Base-by-base conservation (phyloP, 2,888 invertebrate genomes). In the Agriotes lineatus region DNA sequence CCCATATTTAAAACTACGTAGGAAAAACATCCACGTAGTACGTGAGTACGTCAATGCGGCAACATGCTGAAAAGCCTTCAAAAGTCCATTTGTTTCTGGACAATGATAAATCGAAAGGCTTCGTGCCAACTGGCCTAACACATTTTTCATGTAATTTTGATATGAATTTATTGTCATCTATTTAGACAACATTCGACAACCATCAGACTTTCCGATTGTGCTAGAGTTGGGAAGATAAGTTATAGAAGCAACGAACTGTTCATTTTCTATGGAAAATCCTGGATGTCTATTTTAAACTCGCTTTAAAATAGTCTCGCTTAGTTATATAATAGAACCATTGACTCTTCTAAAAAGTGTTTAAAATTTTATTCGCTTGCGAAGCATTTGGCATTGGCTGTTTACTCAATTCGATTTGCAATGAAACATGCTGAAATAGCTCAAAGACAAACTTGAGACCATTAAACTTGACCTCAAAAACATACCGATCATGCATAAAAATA, bases 121-220 rank as follows among this genome's bases (percentile, higher is more conserved):
- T 14, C 33, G 52, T 52, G 52, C 52, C 52, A 52, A 52, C 33
- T 52, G 33, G 33, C 18, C 33, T 52, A 30, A 52, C 20, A 48
- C 48, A 22, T n/a, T n/a, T 6, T 22, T 14, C n/a, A 48, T n/a
- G 10, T 19, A 25, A 48, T 22, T 48, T 7, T 22, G 22, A 10
- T n/a, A 48, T 19, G 22, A 48, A 19, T 6, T 18, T 48, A 22
- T 12, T 12, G 2, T 48, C n/a, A 48, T n/a, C n/a, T n/a, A n/a
- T n/a, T n/a, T n/a, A n/a, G n/a, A n/a, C n/a, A n/a, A n/a, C n/a
- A n/a, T n/a, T n/a, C n/a, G n/a, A n/a, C n/a, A n/a, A n/a, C n/a
- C n/a, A n/a, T n/a, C n/a, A n/a, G n/a, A n/a, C n/a, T n/a, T n/a
- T n/a, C n/a, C n/a, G n/a, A n/a, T n/a, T n/a, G n/a, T n/a, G n/a